Percentiles rank a stretch among this genome's conserved stretches.
Evolutionary conservation across 2,888 invertebrate species (phyloP).

Genomic region (Melieria picta): DNA sequence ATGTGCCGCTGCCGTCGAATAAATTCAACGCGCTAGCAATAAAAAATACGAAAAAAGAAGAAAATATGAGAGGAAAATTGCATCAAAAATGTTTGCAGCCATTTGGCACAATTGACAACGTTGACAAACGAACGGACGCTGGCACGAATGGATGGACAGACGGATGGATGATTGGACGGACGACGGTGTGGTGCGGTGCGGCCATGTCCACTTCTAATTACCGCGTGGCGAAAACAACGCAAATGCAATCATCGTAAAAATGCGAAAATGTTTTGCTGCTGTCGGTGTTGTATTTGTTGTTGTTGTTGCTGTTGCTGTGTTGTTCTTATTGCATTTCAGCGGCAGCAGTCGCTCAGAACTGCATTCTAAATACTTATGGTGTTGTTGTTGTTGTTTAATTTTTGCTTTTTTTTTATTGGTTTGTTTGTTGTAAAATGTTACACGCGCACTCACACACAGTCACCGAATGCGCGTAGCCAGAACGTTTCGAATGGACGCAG

Average conservation of each 20-base stretch:
- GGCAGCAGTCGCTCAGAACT: background rate
- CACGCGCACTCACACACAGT: too few relatives aligned
- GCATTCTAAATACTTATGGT: too few relatives aligned
- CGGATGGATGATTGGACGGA: background rate
- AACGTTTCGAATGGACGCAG: too few relatives aligned
- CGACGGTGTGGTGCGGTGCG: background rate
- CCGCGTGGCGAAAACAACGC: background rate
- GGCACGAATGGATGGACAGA: background rate
- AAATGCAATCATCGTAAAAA: slow-evolving; percentile 33
- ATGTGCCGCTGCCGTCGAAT: background rate
- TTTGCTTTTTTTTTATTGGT: too few relatives aligned
- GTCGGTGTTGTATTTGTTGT: slow-evolving; percentile 28
- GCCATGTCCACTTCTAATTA: background rate
- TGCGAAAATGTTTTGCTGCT: slow-evolving; percentile 10
- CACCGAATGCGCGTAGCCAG: too few relatives aligned
- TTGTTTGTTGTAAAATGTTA: too few relatives aligned
- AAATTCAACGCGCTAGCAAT: background rate
- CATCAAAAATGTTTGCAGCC: background rate
- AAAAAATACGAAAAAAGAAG: too few relatives aligned
- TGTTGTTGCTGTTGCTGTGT: slow-evolving; percentile 10
- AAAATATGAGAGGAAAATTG: background rate
- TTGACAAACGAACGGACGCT: background rate
- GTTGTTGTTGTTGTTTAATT: too few relatives aligned
- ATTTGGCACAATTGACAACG: background rate
- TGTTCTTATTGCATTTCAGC: slow-evolving; percentile 9